These are phyloP conservation scores for Ciconia nigra DNA, from an alignment of 2,797 vertebrate species.

Conservation along the genomic window DNA sequence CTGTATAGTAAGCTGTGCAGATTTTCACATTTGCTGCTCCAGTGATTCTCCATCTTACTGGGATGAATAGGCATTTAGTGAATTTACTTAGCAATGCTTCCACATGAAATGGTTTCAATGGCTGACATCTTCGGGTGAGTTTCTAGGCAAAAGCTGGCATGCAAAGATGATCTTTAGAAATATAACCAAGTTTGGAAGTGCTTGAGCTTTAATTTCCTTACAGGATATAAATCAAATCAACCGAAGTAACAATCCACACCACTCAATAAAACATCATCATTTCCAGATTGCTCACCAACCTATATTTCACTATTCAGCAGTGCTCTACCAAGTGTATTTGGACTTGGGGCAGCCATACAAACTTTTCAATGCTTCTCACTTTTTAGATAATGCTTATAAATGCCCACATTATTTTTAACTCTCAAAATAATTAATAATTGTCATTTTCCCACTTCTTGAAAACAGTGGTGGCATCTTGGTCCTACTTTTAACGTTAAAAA, in stretches of 20 bases:
- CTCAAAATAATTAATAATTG: conserved; percentile 14
- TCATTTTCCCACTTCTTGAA: neutral
- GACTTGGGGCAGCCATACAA: neutral
- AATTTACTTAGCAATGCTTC: conserved; percentile 82
- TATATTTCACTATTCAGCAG: neutral
- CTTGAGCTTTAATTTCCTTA: conserved; percentile 21
- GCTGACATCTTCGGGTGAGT: conserved; percentile 62
- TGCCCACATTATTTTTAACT: neutral
- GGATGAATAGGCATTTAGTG: conserved; percentile 78
- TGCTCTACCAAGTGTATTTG: neutral
- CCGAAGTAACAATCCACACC: neutral
- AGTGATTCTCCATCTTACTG: conserved; percentile 61
- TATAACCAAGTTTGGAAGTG: neutral
- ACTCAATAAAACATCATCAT: neutral
- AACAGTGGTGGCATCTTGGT: neutral
- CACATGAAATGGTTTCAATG: conserved; percentile 79
- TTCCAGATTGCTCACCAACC: neutral
- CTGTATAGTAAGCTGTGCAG: conserved; percentile 60
- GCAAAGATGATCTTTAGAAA: conserved; percentile 59
- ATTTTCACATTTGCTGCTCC: conserved; percentile 79
- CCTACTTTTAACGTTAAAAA: neutral
- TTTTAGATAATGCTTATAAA: neutral
- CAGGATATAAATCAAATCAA: conserved; percentile 29
- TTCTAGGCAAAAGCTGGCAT: conserved; percentile 31
- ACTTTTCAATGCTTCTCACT: neutral